Evolutionary conservation across 2,888 invertebrate genomes (phyloP).

Genomic region (Teleiodes luculella): DNA sequence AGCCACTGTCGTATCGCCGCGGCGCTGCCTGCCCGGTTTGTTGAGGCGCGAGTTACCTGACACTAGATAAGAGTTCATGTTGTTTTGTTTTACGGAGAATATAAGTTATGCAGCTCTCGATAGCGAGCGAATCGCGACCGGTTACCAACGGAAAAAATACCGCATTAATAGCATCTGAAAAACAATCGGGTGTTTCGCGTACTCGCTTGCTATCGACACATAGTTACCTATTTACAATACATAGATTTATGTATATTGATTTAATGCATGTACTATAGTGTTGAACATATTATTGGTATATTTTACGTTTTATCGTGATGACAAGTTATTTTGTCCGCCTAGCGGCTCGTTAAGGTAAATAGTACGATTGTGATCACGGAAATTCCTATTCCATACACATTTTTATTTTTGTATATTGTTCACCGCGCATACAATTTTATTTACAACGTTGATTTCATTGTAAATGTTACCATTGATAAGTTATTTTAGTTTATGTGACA

Average conservation of each 20-base stretch:
- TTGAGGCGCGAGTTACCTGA: constrained; percentile 59
- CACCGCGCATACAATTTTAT: constrained; percentile 54
- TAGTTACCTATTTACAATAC: constrained; percentile 60
- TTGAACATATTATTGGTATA: constrained; percentile 44
- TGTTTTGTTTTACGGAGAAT: constrained; percentile 50
- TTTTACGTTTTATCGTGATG: constrained; percentile 48
- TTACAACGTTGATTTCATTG: constrained; percentile 65
- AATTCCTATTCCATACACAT: constrained; percentile 72
- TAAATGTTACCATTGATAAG: constrained; percentile 77
- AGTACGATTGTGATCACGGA: constrained; percentile 70
- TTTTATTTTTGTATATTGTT: constrained; percentile 68
- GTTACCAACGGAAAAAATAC: constrained; percentile 23
- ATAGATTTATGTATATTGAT: constrained; percentile 58
- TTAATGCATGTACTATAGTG: constrained; percentile 53
- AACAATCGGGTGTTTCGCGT: too few species aligned
- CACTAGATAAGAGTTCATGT: constrained; percentile 48
- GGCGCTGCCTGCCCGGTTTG: constrained; percentile 2
- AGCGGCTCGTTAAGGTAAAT: constrained; percentile 38
- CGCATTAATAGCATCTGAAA: too few species aligned
- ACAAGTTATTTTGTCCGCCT: constrained; percentile 47
- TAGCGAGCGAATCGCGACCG: constrained; percentile 32
- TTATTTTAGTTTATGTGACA: constrained; percentile 52
- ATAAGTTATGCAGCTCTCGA: constrained; percentile 50
- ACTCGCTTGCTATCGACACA: constrained; percentile 33
- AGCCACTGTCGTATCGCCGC: constrained; percentile 19